Percentiles rank a stretch among this genome's conserved stretches.
Evolutionary conservation across 1,140 invertebrate species (phyloP).

Genomic region (Drosophila burlai): DNA sequence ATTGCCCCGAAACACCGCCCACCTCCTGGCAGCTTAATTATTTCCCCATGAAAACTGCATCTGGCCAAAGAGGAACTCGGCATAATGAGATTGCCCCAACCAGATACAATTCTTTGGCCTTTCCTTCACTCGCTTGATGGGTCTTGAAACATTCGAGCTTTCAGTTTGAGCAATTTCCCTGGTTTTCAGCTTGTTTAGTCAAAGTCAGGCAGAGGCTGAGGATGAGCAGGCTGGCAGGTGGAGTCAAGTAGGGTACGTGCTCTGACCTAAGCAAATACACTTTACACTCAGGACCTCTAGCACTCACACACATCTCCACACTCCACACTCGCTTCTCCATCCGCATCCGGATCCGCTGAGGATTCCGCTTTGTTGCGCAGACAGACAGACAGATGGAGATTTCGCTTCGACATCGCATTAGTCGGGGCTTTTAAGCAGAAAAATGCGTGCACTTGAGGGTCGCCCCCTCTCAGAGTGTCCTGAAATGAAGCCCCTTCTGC

Average conservation of each 20-base stretch:
- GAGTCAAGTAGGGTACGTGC: slow-evolving; percentile 37
- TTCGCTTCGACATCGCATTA: slow-evolving; percentile 70
- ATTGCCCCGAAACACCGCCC: slow-evolving; percentile 18
- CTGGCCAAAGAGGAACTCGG: slow-evolving; percentile 9
- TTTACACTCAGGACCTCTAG: slow-evolving; percentile 37
- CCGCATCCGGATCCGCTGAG: slow-evolving; percentile 22
- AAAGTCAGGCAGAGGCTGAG: slow-evolving; percentile 54
- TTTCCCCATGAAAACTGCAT: slow-evolving; percentile 43
- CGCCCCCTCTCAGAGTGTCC: slow-evolving; percentile 1
- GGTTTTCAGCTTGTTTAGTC: slow-evolving; percentile 48
- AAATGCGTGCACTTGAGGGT: slow-evolving; percentile 80
- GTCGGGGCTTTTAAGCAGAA: slow-evolving; percentile 83
- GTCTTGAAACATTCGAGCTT: slow-evolving; percentile 42
- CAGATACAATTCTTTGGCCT: slow-evolving; percentile 38
- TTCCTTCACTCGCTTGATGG: not conserved
- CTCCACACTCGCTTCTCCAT: slow-evolving; percentile 1
- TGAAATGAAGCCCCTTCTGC: slow-evolving; percentile 8
- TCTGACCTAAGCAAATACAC: slow-evolving; percentile 78
- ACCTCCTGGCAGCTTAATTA: slow-evolving; percentile 65
- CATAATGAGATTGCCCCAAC: slow-evolving; percentile 34
- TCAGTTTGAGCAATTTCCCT: slow-evolving; percentile 58
- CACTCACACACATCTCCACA: not conserved
- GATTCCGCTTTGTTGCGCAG: slow-evolving; percentile 72
- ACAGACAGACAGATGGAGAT: slow-evolving; percentile 55
- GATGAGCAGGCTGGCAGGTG: slow-evolving; percentile 8